These are phyloP conservation scores for Drosophila recens DNA, from an alignment of 2,888 invertebrate species.

Conservation along the genomic window DNA sequence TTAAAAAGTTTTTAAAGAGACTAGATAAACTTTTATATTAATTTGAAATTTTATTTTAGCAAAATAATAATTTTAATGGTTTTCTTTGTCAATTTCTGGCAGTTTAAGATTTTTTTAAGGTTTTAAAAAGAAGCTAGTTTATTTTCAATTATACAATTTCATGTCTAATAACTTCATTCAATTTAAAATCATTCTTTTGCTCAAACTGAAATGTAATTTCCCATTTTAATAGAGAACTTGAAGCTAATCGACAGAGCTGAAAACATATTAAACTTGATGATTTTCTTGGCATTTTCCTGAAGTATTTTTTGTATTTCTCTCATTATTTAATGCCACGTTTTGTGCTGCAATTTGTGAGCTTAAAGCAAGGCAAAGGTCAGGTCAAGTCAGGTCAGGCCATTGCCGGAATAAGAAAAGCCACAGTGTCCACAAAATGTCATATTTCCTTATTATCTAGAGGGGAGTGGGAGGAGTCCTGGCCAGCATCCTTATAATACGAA, in stretches of 20 bases:
- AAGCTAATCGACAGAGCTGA: conserved; percentile 31
- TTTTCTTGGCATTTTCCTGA: conserved; percentile 21
- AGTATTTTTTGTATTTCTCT: conserved; percentile 13
- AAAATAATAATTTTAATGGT: too few relatives aligned
- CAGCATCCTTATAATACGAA: conserved; percentile 43
- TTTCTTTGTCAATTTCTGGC: neutral
- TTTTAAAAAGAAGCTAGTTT: neutral
- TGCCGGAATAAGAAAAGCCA: neutral
- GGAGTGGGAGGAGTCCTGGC: neutral
- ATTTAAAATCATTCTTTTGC: neutral
- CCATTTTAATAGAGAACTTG: conserved; percentile 7
- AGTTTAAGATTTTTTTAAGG: neutral
- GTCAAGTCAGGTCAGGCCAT: conserved; percentile 14
- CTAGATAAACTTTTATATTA: neutral
- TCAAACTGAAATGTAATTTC: conserved; percentile 3
- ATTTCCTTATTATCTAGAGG: conserved; percentile 75
- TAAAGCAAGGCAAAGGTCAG: conserved; percentile 41
- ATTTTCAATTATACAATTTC: neutral
- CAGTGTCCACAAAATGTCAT: conserved; percentile 63
- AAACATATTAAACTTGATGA: conserved; percentile 48
- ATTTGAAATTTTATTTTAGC: neutral
- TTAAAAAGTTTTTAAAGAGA: conserved; percentile 16
- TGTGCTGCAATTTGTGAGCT: conserved; percentile 44
- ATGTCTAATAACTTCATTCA: neutral
- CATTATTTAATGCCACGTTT: conserved; percentile 52